Base-by-base conservation (phyloP, 2,888 invertebrate species). In the Rhyacophila evoluta region DNA sequence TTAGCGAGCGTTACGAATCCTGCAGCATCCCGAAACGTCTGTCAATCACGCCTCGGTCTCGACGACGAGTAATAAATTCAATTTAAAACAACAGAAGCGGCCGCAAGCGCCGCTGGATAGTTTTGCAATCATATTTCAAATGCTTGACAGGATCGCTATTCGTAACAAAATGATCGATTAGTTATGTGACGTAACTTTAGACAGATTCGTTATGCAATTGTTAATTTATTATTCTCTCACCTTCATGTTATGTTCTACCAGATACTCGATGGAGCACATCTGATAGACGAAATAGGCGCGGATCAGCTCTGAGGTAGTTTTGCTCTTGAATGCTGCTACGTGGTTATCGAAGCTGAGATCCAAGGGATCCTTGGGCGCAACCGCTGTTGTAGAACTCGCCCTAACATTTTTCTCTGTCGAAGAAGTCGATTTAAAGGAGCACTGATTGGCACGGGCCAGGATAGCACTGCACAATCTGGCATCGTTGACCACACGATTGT, bases 171-270 rank as follows among this genome's bases (percentile, higher is more conserved):
- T 36, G 33, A 72, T 72, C 72, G 36, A 29, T 28, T 28, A 10
- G 74, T 27, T 11, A 33, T 29, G 67, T 74, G 74, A 74, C 74
- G 74, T 74, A 74, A 74, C 74, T 67, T 10, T 25, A 19, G 1
- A 6, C 55, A 19, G 55, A 12, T 19, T 55, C 4, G 69, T 76
- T 76, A 76, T 76, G 76, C 76, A 76, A 76, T 36, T 71, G 84
- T 15, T 37, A 12, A 67, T 77, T 68, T 29, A 55, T 33, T 1
- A n/a, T 87, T 55, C 12, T 41, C 91, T 93, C 90, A 98, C 98
- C 96, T 94, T 93, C 91, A 93, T 95, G 86, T 98, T 98, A 89
- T 98, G 93, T 86, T 97, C 95, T 83, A 98, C 98, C 83, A 98
- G 88, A 86, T 93, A 94, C 85, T 95, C 93, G 85, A 95, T 91